Percentiles rank a stretch among this genome's conserved stretches.
phyloP scores from a whole-genome alignment of 2,888 invertebrate species.

The Hybos culiciformis region DNA sequence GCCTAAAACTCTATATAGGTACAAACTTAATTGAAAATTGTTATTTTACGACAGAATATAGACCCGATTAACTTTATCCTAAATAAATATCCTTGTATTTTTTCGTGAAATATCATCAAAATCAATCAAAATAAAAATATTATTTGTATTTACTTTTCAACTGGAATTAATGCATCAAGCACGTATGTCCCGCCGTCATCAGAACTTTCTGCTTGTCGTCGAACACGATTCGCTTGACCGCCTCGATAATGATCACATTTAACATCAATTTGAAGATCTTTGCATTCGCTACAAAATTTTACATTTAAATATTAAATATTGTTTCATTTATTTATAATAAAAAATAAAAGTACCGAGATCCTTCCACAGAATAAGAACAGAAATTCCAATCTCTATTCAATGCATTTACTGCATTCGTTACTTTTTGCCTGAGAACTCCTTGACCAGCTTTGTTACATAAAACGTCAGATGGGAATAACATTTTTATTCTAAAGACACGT shows the following conservation, averaged over 20 bases:
- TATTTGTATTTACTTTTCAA: slow-evolving; percentile 73
- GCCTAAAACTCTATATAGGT: no score
- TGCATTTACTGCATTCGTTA: slow-evolving; percentile 75
- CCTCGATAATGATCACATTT: slow-evolving; percentile 69
- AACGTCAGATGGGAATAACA: slow-evolving; percentile 93
- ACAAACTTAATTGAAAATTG: no score
- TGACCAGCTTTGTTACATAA: slow-evolving; percentile 92
- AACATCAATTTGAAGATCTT: slow-evolving; percentile 78
- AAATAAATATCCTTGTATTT: no score
- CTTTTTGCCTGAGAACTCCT: slow-evolving; percentile 78
- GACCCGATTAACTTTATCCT: no score
- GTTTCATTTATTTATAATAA: neutral
- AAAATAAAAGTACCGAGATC: slow-evolving; percentile 35
- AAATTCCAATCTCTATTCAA: slow-evolving; percentile 94
- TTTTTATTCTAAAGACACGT: slow-evolving; percentile 80
- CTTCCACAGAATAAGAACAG: slow-evolving; percentile 81
- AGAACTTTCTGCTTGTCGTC: slow-evolving; percentile 43
- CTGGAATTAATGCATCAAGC: slow-evolving; percentile 66
- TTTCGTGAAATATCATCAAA: no score
- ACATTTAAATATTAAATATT: neutral
- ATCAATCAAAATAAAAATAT: neutral
- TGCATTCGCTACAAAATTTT: slow-evolving; percentile 65
- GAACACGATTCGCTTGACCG: slow-evolving; percentile 43
- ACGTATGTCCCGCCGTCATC: slow-evolving; percentile 70
- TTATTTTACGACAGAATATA: no score